Evolutionary conservation across 2,888 invertebrate genomes (phyloP).

Genomic region (Bombylius major): DNA sequence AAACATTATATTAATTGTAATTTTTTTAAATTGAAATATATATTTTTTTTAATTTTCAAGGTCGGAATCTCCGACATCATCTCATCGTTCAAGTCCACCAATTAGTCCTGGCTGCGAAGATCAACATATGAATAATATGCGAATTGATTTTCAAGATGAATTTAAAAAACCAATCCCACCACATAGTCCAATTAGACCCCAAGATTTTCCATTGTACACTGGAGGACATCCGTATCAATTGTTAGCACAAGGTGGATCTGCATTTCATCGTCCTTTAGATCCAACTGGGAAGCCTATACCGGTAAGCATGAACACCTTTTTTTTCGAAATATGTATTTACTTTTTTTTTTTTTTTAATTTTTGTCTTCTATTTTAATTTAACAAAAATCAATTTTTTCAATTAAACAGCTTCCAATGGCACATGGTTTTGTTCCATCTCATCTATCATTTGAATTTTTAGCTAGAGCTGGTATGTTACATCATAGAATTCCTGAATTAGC

Average conservation of each 20-base stretch:
- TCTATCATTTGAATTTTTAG: conserved; percentile 67
- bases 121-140: conserved; percentile 40
- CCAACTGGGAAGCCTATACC: conserved; percentile 34
- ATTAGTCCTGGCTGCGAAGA: conserved; percentile 79
- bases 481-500: conserved; percentile 75
- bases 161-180: conserved; percentile 37
- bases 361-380: background rate
- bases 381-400: conserved; percentile 1
- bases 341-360: no score
- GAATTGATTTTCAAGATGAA: conserved; percentile 35
- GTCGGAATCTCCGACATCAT: conserved; percentile 40
- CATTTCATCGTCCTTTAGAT: conserved; percentile 43
- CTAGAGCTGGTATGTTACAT: conserved; percentile 84
- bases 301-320: conserved; percentile 22
- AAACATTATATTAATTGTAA: no score
- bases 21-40: no score
- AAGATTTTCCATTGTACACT: conserved; percentile 35
- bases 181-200: conserved; percentile 33
- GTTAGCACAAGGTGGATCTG: conserved; percentile 38
- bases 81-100: conserved; percentile 65
- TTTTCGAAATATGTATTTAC: background rate
- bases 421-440: conserved; percentile 39
- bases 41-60: conserved; percentile 14
- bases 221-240: conserved; percentile 43
- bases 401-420: conserved; percentile 33